Conservation (phyloP, 2,888 invertebrate genomes). For the Tachina fera region DNA sequence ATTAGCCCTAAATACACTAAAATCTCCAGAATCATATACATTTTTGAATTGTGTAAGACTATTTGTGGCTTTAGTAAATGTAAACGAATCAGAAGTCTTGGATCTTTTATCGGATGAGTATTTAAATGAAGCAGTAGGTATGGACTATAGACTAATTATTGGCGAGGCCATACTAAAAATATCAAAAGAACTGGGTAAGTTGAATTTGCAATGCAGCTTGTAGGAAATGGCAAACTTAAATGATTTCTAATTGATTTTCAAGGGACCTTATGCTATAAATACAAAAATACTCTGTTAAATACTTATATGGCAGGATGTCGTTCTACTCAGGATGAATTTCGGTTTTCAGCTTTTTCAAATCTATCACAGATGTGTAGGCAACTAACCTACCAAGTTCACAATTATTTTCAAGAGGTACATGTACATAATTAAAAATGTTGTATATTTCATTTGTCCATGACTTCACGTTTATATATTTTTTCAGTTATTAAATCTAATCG, state of each 20-base stretch:
- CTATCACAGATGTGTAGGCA: constrained; percentile 80
- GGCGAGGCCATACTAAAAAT: constrained; percentile 82
- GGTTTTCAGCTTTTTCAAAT: constrained; percentile 81
- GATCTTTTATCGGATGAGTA: constrained; percentile 81
- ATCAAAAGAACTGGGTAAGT: constrained; percentile 79
- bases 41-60: constrained; percentile 82
- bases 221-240: background rate
- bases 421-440: background rate
- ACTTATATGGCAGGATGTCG: constrained; percentile 80
- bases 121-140: constrained; percentile 75
- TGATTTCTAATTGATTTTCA: constrained; percentile 2
- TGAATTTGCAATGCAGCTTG: background rate
- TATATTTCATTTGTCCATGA: background rate
- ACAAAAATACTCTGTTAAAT: constrained; percentile 79
- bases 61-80: constrained; percentile 78
- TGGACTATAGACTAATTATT: constrained; percentile 81
- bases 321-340: constrained; percentile 79
- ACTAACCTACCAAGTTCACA: constrained; percentile 81
- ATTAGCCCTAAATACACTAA: constrained; percentile 79
- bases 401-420: constrained; percentile 81
- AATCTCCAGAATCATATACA: constrained; percentile 81
- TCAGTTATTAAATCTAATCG: constrained; percentile 76
- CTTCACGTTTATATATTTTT: background rate
- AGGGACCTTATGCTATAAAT: constrained; percentile 81
- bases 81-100: constrained; percentile 80